Percentiles rank a stretch among this genome's conserved stretches.
phyloP scores from a whole-genome alignment of 2,113 vertebrate genomes.

The pig (Sus scrofa) region DNA sequence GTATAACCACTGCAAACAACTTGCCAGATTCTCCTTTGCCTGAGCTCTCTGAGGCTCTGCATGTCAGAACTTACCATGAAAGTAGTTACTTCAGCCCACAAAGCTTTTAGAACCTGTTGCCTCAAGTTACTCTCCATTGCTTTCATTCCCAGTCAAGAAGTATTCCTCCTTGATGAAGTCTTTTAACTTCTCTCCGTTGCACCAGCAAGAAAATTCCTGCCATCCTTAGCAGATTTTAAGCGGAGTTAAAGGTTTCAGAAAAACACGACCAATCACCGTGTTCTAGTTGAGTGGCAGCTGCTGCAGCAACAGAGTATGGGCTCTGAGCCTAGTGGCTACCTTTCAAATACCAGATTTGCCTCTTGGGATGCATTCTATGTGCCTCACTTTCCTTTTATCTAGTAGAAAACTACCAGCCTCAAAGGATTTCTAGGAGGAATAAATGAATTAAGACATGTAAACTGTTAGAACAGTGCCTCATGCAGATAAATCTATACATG shows the following conservation, averaged over 20 bases:
- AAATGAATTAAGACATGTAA: neutral
- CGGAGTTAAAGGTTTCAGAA: neutral
- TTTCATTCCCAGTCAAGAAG: neutral
- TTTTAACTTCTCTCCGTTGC: neutral
- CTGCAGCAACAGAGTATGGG: no score
- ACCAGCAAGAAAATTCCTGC: constrained; percentile 4
- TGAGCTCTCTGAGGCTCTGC: neutral
- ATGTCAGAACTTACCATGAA: neutral
- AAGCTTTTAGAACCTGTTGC: neutral
- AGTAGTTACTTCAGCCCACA: neutral
- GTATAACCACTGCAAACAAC: neutral
- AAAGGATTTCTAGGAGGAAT: constrained; percentile 6
- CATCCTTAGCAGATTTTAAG: neutral
- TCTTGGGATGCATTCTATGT: neutral
- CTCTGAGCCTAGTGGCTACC: neutral
- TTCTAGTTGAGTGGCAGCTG: neutral
- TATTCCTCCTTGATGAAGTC: neutral
- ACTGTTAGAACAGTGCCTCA: neutral
- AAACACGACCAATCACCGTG: neutral
- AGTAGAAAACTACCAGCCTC: neutral
- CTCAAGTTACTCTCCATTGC: neutral
- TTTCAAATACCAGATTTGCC: neutral
- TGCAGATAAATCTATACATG: neutral
- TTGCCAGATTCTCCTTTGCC: neutral
- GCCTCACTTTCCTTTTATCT: neutral